Evolutionary conservation across 2,113 vertebrate species (phyloP).

Genomic region (Eulemur rufifrons): DNA sequence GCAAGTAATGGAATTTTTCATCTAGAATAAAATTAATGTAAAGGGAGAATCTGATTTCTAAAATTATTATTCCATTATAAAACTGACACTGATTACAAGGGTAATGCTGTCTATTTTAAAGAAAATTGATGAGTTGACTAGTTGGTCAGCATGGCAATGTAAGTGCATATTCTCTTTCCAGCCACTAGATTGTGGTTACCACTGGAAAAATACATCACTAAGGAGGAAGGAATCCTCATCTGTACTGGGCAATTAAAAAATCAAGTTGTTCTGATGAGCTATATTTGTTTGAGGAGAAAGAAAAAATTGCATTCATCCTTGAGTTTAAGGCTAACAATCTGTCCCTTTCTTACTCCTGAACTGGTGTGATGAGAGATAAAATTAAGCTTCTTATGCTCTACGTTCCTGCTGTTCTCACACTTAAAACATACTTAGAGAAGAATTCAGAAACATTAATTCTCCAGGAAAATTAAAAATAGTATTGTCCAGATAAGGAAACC

Average conservation of each 20-base stretch:
- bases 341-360: neutral
- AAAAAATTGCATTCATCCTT: neutral
- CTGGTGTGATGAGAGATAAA: slow-evolving; percentile 21
- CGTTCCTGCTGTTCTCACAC: neutral
- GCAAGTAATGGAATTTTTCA: neutral
- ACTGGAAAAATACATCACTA: neutral
- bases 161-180: neutral
- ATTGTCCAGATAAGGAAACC: neutral
- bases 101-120: neutral
- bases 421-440: neutral
- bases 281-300: neutral
- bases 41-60: neutral
- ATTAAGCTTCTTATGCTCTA: neutral
- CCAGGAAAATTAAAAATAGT: neutral
- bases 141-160: neutral
- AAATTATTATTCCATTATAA: neutral
- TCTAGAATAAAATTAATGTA: neutral
- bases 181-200: neutral
- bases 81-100: neutral
- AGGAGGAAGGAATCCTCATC: neutral
- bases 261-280: neutral
- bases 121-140: neutral
- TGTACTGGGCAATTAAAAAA: neutral
- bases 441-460: slow-evolving; percentile 12
- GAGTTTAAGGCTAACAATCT: neutral